A percentile compares a stretch with the other conserved stretches of the same genome.
phyloP scores from a whole-genome alignment of 2,113 vertebrate genomes.

The Corythoichthys haematopterus region DNA sequence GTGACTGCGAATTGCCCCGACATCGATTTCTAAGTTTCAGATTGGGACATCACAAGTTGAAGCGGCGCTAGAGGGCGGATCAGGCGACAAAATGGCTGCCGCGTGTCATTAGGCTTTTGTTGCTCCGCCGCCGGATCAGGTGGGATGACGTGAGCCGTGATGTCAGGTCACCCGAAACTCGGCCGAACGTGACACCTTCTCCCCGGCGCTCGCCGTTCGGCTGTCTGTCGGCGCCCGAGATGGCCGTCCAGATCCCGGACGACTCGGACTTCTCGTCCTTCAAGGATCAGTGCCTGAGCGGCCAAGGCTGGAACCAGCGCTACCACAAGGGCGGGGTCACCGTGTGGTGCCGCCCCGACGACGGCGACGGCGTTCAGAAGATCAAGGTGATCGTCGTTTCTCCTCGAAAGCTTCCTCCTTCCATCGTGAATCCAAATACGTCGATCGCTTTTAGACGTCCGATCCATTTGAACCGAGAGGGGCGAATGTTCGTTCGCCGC shows the following conservation, averaged over 20 bases:
- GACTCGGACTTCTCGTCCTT: slow-evolving; percentile 81
- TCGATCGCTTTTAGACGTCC: too few relatives aligned
- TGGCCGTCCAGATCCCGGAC: slow-evolving; percentile 81
- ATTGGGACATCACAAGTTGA: too few relatives aligned
- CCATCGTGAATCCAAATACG: too few relatives aligned
- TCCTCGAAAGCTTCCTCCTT: background rate
- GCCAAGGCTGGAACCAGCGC: slow-evolving; percentile 78
- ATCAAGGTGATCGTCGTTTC: slow-evolving; percentile 74
- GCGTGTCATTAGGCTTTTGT: background rate
- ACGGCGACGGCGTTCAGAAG: slow-evolving; percentile 77
- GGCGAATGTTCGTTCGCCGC: too few relatives aligned
- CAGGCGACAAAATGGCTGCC: background rate
- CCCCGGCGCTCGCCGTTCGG: background rate
- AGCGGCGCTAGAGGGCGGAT: too few relatives aligned
- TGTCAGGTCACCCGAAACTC: background rate
- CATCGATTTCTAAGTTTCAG: too few relatives aligned
- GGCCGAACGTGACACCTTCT: background rate
- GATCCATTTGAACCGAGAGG: too few relatives aligned
- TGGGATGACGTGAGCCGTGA: background rate
- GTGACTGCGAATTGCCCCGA: too few relatives aligned
- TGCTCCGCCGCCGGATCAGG: background rate
- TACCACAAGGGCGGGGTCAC: slow-evolving; percentile 80
- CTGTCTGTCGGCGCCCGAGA: slow-evolving; percentile 20
- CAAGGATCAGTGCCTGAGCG: slow-evolving; percentile 75
- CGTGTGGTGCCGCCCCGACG: slow-evolving; percentile 76